A percentile compares a stretch with the other conserved stretches of the same genome.
Conservation (phyloP, 2,797 vertebrate genomes). For the Ctenosaura bakeri region DNA sequence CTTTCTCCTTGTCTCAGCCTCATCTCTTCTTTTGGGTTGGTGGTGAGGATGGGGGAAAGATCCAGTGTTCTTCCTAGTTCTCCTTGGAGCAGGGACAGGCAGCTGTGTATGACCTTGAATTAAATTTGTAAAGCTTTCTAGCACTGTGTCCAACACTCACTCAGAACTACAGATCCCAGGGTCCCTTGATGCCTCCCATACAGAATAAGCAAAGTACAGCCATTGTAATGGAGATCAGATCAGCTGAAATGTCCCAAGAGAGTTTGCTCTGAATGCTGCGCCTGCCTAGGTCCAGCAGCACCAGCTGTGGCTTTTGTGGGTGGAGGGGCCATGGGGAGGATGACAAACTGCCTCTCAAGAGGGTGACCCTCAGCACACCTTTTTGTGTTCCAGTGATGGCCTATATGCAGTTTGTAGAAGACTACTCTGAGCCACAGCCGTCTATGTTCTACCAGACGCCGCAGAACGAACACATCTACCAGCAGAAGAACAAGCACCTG, state of each 20-base stretch:
- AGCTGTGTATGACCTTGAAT: too few relatives aligned
- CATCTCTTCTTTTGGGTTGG: too few relatives aligned
- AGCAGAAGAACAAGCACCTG: conserved; percentile 95
- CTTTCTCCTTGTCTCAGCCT: too few relatives aligned
- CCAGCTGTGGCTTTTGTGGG: too few relatives aligned
- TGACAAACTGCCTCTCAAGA: not conserved
- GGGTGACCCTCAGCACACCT: not conserved
- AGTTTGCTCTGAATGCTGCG: not conserved
- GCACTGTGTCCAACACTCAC: not conserved
- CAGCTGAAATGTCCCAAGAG: not conserved
- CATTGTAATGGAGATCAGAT: not conserved
- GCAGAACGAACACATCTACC: conserved; percentile 97
- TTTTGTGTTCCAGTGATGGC: conserved; percentile 87
- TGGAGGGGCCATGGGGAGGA: not conserved
- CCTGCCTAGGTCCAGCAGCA: not conserved
- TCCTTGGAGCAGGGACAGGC: too few relatives aligned
- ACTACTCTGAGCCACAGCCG: conserved; percentile 98
- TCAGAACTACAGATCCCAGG: not conserved
- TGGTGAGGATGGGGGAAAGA: too few relatives aligned
- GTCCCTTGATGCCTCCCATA: not conserved
- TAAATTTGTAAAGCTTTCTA: too few relatives aligned
- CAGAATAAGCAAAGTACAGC: too few relatives aligned
- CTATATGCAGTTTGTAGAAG: conserved; percentile 98
- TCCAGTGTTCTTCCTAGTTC: too few relatives aligned
- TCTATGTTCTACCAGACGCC: conserved; percentile 98